Conservation (phyloP, 2,113 vertebrate species). For the Tachycineta bicolor region DNA sequence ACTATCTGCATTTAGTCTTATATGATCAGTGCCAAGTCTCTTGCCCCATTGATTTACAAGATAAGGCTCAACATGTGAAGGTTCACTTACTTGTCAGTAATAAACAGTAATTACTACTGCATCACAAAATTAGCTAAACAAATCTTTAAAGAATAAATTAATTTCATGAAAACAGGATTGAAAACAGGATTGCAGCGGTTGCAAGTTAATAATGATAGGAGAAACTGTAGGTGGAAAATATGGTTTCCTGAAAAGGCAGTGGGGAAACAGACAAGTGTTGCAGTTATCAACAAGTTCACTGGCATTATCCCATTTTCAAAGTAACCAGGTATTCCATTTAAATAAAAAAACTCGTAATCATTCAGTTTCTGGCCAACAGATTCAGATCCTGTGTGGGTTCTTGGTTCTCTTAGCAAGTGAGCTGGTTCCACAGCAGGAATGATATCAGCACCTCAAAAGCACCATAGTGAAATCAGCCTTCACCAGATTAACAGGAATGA, state of each 20-base stretch:
- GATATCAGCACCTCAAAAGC: neutral
- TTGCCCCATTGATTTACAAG: neutral
- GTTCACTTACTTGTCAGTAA: neutral
- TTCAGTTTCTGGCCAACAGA: neutral
- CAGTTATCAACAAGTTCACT: neutral
- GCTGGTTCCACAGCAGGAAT: neutral
- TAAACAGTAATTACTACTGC: neutral
- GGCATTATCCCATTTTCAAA: neutral
- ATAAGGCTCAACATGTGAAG: neutral
- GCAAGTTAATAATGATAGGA: neutral
- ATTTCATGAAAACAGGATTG: neutral
- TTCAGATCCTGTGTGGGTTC: neutral
- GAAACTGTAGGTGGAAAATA: neutral
- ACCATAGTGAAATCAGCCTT: neutral
- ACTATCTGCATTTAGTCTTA: neutral
- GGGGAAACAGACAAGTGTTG: neutral
- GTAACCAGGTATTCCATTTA: neutral
- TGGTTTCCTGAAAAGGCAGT: neutral
- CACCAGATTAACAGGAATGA: neutral
- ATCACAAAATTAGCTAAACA: neutral
- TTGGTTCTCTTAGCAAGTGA: neutral
- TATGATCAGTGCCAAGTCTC: neutral
- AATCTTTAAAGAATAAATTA: neutral
- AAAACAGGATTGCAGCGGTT: neutral
- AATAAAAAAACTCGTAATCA: neutral